phyloP scores from a whole-genome alignment of 2,888 invertebrate species.

The Hyposoter dolosus region DNA sequence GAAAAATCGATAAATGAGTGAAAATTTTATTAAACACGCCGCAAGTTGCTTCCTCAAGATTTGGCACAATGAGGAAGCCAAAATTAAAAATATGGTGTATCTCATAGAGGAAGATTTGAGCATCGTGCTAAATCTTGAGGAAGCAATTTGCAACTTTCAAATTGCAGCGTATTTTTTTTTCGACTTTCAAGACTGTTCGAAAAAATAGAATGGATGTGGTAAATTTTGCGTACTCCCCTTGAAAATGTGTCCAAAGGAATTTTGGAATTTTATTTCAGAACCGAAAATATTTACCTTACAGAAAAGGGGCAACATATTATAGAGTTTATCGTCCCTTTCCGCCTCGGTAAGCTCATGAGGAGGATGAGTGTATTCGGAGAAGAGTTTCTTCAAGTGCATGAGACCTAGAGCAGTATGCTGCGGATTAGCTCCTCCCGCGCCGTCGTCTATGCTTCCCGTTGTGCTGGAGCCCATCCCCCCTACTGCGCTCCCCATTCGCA shows the following conservation, averaged over 20 bases:
- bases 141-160: no score
- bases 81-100: no score
- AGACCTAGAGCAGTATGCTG: slow-evolving; percentile 95
- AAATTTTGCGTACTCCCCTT: neutral
- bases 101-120: no score
- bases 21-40: no score
- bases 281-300: slow-evolving; percentile 91
- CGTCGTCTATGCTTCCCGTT: slow-evolving; percentile 86
- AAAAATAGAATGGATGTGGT: neutral
- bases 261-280: neutral
- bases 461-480: slow-evolving; percentile 86
- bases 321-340: slow-evolving; percentile 96
- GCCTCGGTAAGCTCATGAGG: slow-evolving; percentile 91
- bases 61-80: no score
- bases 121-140: no score
- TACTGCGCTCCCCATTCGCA: slow-evolving; percentile 88
- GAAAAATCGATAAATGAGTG: no score
- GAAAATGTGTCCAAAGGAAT: neutral
- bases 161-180: no score
- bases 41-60: no score
- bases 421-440: slow-evolving; percentile 87
- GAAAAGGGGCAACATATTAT: slow-evolving; percentile 98
- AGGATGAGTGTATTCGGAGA: slow-evolving; percentile 97
- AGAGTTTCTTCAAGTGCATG: slow-evolving; percentile 98
- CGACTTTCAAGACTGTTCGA: no score